Evolutionary conservation across 1,140 invertebrate genomes (phyloP).

Genomic region (Melitaea cinxia): DNA sequence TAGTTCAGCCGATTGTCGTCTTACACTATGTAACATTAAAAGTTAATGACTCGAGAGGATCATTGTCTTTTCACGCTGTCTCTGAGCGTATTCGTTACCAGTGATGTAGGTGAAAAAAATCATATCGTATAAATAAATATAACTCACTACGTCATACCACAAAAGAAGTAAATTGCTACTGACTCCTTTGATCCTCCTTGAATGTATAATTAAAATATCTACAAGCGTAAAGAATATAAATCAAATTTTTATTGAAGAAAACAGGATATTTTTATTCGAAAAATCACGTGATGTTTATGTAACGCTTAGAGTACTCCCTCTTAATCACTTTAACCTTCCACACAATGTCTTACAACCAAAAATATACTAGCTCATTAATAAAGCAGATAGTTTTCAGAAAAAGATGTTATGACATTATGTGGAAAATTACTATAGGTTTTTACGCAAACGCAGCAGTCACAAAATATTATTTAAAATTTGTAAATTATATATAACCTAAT

Average conservation of each 20-base stretch:
- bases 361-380: conserved; percentile 6
- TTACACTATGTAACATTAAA: conserved; percentile 59
- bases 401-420: conserved; percentile 37
- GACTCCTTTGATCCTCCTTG: conserved; percentile 67
- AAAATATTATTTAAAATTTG: conserved; percentile 53
- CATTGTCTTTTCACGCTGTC: conserved; percentile 63
- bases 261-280: conserved; percentile 56
- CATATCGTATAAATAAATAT: conserved; percentile 61
- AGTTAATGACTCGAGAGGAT: conserved; percentile 68
- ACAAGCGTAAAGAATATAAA: conserved; percentile 67
- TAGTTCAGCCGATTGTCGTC: conserved; percentile 67
- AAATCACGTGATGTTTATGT: conserved; percentile 37
- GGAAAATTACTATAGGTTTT: conserved; percentile 46
- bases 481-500: conserved; percentile 45
- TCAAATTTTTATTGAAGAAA: conserved; percentile 56
- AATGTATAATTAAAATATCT: conserved; percentile 61
- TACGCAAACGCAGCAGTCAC: conserved; percentile 60
- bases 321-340: conserved; percentile 59
- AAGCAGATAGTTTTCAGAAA: neutral
- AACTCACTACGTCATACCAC: conserved; percentile 71
- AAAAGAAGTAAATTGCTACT: conserved; percentile 58
- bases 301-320: conserved; percentile 66
- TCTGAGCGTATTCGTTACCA: conserved; percentile 57
- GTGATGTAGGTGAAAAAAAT: conserved; percentile 63
- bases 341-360: conserved; percentile 44